phyloP scores from a whole-genome alignment of 92 coral and sea anemone genomes.

The Montipora capitata region DNA sequence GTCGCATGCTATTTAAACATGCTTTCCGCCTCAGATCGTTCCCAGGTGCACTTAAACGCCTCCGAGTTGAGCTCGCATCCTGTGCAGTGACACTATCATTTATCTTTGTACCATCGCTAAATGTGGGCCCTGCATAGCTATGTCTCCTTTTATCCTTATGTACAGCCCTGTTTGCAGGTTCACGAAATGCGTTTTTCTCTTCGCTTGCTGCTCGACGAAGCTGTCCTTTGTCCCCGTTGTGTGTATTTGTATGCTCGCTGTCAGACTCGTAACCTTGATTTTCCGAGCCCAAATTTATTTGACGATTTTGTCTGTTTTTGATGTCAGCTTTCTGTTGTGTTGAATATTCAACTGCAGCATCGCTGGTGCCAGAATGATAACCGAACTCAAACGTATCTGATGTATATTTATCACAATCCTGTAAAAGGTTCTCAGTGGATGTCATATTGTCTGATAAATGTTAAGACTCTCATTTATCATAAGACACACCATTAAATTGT shows the following conservation, averaged over 20 bases:
- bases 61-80: not conserved
- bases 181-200: not conserved
- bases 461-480: not conserved
- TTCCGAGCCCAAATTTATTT: conserved; percentile 48
- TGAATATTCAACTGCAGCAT: not conserved
- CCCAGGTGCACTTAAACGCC: conserved; percentile 55
- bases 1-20: conserved; percentile 73
- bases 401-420: conserved; percentile 8
- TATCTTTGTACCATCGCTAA: not conserved
- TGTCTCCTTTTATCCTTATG: conserved; percentile 15
- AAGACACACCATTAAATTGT: not conserved
- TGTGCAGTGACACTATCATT: not conserved
- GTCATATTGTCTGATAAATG: conserved; percentile 27
- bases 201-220: conserved; percentile 33
- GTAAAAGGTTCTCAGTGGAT: conserved; percentile 62
- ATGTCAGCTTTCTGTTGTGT: not conserved
- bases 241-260: not conserved
- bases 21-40: conserved; percentile 80
- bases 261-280: conserved; percentile 59
- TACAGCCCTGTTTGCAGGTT: not conserved
- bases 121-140: conserved; percentile 5
- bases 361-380: conserved; percentile 30
- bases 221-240: not conserved
- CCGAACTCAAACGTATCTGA: conserved; percentile 22
- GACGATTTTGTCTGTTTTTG: not conserved